These are phyloP conservation scores for Nephrotoma flavescens DNA, from an alignment of 2,888 invertebrate species.

Conservation along the genomic window DNA sequence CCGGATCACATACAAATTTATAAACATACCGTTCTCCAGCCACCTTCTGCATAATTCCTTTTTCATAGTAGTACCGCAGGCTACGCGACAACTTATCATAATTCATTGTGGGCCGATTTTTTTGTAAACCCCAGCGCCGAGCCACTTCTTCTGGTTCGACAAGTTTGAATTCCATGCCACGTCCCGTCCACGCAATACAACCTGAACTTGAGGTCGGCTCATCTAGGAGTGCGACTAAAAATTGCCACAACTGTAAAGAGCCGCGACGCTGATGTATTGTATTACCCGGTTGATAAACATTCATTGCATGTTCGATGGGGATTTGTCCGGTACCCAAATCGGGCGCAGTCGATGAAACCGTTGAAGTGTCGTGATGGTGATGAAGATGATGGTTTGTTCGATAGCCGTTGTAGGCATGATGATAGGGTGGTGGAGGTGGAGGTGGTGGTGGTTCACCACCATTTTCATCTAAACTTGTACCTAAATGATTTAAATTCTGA, in stretches of 20 bases:
- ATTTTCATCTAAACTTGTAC: not conserved
- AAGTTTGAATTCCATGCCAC: slow-evolving; percentile 89
- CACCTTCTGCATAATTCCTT: slow-evolving; percentile 98
- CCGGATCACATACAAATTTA: slow-evolving; percentile 92
- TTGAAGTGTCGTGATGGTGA: not conserved
- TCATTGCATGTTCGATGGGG: not conserved
- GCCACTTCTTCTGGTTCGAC: slow-evolving; percentile 96
- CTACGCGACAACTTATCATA: slow-evolving; percentile 91
- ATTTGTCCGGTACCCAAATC: not conserved
- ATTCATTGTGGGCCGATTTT: slow-evolving; percentile 95
- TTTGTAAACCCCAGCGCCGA: slow-evolving; percentile 88
- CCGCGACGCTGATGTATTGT: slow-evolving; percentile 51
- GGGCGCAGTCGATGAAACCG: slow-evolving; percentile 3
- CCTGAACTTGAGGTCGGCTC: slow-evolving; percentile 52
- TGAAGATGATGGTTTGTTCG: not conserved
- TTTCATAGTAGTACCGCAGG: slow-evolving; percentile 91
- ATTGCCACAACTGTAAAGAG: slow-evolving; percentile 88
- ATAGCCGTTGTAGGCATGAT: not conserved
- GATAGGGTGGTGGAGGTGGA: not conserved
- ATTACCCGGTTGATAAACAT: slow-evolving; percentile 15
- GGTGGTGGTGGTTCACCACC: not conserved
- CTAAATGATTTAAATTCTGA: not conserved
- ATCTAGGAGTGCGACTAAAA: slow-evolving; percentile 68
- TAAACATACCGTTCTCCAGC: slow-evolving; percentile 92
- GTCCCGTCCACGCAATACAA: slow-evolving; percentile 88